phyloP scores from a whole-genome alignment of 2,888 invertebrate genomes.

The Drosophila trichaetosa region DNA sequence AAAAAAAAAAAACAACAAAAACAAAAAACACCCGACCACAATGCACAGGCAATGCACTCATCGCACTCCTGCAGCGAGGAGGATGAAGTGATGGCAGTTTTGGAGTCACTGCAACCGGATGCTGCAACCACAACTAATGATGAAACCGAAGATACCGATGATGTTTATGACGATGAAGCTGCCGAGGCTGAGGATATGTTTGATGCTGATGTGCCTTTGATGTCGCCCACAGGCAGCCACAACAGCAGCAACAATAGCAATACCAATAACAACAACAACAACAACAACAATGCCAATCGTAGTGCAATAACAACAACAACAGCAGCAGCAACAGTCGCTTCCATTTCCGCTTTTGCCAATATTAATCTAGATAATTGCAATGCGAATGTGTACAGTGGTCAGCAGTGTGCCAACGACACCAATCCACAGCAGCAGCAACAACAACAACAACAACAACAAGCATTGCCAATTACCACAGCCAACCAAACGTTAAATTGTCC shows the following conservation, averaged over 20 bases:
- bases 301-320: constrained; percentile 28
- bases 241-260: constrained; percentile 34
- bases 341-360: constrained; percentile 63
- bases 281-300: constrained; percentile 26
- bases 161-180: constrained; percentile 63
- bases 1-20: constrained; percentile 18
- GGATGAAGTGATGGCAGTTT: constrained; percentile 69
- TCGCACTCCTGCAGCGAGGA: constrained; percentile 80
- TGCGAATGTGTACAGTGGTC: constrained; percentile 76
- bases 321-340: constrained; percentile 14
- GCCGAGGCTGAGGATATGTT: constrained; percentile 74
- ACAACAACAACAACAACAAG: constrained; percentile 50
- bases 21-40: constrained; percentile 28
- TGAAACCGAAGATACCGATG: constrained; percentile 70
- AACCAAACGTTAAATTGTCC: constrained; percentile 73
- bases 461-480: constrained; percentile 66
- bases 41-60: constrained; percentile 61
- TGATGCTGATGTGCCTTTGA: constrained; percentile 68
- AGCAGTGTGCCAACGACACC: constrained; percentile 53
- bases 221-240: constrained; percentile 77
- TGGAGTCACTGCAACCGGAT: constrained; percentile 68
- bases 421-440: constrained; percentile 49
- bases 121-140: constrained; percentile 72
- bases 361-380: constrained; percentile 83
- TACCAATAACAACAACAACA: constrained; percentile 34